Conservation (phyloP, 2,888 invertebrate species). For the Coleophora deauratella region DNA sequence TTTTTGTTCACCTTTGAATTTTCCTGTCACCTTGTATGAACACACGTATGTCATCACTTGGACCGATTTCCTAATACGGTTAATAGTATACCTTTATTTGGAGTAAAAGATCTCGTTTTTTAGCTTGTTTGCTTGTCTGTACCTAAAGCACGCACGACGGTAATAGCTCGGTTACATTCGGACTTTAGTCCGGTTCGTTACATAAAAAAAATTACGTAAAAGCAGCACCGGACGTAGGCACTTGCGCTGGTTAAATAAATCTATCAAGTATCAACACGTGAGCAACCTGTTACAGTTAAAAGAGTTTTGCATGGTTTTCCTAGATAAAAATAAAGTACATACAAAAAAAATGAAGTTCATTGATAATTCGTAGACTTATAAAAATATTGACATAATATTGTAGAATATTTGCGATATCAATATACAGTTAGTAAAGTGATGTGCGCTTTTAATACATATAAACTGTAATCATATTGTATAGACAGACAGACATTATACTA, state of each 20-base stretch:
- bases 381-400: too few relatives aligned
- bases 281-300: not conserved
- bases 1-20: too few relatives aligned
- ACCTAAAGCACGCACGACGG: conserved; percentile 3
- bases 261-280: not conserved
- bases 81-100: not conserved
- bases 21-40: too few relatives aligned
- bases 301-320: not conserved
- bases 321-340: too few relatives aligned
- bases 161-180: conserved; percentile 27
- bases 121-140: conserved; percentile 1
- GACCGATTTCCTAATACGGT: not conserved
- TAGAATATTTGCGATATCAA: too few relatives aligned
- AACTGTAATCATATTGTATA: too few relatives aligned
- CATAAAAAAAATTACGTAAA: conserved; percentile 58
- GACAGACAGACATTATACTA: too few relatives aligned
- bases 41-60: not conserved
- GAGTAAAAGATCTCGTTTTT: not conserved
- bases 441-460: too few relatives aligned
- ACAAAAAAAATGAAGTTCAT: too few relatives aligned
- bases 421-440: too few relatives aligned
- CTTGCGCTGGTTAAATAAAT: not conserved
- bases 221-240: conserved; percentile 5
- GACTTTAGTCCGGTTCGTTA: conserved; percentile 48
- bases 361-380: too few relatives aligned